These are phyloP conservation scores for Sebastes alutus DNA, from an alignment of 2,797 vertebrate species.

Conservation along the genomic window DNA sequence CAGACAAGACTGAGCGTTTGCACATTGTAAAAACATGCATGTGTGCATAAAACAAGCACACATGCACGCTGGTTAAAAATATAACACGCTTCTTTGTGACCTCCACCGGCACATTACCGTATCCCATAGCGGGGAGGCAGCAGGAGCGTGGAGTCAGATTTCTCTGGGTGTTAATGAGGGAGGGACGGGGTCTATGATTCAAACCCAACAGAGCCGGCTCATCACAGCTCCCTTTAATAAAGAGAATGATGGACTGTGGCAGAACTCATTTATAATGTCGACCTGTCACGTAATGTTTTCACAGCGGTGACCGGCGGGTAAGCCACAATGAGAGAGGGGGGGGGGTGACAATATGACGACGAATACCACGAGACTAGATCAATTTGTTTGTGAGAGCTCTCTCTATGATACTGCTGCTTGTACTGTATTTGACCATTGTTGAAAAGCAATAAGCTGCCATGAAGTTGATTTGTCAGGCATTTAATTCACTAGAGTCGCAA, in stretches of 20 bases:
- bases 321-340: background rate
- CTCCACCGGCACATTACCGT: background rate
- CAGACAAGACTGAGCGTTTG: background rate
- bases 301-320: background rate
- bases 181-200: constrained; percentile 25
- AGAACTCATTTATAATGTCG: constrained; percentile 21
- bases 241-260: constrained; percentile 3
- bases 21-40: background rate
- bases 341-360: background rate
- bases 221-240: constrained; percentile 29
- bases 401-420: background rate
- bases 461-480: background rate
- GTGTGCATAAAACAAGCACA: background rate
- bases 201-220: constrained; percentile 40
- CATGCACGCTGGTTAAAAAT: constrained; percentile 2
- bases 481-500: background rate
- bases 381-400: background rate
- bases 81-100: background rate
- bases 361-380: background rate
- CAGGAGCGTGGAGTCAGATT: constrained; percentile 14
- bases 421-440: background rate
- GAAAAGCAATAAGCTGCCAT: background rate
- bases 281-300: constrained; percentile 11
- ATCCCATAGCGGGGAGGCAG: background rate
- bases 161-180: constrained; percentile 41